Percentiles rank a stretch among this genome's conserved stretches.
These are phyloP conservation scores for Ranitomeya variabilis DNA, from an alignment of 2,113 vertebrate genomes.

Conservation along the genomic window DNA sequence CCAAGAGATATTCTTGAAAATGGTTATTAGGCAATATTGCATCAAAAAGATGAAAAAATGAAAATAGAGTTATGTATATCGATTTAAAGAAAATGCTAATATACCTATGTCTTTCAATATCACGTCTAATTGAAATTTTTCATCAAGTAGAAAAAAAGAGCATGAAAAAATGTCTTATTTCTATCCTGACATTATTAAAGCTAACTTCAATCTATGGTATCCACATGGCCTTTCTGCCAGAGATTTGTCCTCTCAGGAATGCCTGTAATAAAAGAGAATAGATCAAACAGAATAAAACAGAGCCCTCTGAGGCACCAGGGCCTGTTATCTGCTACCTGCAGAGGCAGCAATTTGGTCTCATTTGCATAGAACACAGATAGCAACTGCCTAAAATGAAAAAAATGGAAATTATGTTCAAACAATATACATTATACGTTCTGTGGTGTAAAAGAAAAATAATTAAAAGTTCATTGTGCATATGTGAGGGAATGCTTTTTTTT, in stretches of 20 bases:
- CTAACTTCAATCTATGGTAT: not conserved
- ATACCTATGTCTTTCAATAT: not conserved
- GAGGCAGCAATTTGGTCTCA: slow-evolving; percentile 36
- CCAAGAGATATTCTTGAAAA: not conserved
- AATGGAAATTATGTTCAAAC: not conserved
- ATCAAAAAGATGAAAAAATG: not conserved
- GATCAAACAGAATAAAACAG: slow-evolving; percentile 26
- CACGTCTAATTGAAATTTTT: slow-evolving; percentile 15
- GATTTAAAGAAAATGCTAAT: slow-evolving; percentile 2
- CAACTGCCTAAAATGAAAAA: not conserved
- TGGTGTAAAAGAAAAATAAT: not conserved
- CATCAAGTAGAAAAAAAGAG: not conserved
- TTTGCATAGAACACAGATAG: slow-evolving; percentile 19
- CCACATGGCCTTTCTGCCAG: slow-evolving; percentile 14
- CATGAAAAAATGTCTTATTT: not conserved
- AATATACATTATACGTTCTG: not conserved
- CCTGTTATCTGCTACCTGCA: slow-evolving; percentile 37
- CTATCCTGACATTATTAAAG: slow-evolving; percentile 29
- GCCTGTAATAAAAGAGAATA: slow-evolving; percentile 28
- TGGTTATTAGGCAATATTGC: not conserved
- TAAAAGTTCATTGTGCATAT: not conserved
- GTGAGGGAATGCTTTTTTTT: not conserved
- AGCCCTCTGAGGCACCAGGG: slow-evolving; percentile 4
- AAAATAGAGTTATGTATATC: not conserved
- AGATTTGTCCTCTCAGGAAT: slow-evolving; percentile 20